Base-by-base conservation (phyloP, 2,888 invertebrate genomes). In the Incurvaria masculella region DNA sequence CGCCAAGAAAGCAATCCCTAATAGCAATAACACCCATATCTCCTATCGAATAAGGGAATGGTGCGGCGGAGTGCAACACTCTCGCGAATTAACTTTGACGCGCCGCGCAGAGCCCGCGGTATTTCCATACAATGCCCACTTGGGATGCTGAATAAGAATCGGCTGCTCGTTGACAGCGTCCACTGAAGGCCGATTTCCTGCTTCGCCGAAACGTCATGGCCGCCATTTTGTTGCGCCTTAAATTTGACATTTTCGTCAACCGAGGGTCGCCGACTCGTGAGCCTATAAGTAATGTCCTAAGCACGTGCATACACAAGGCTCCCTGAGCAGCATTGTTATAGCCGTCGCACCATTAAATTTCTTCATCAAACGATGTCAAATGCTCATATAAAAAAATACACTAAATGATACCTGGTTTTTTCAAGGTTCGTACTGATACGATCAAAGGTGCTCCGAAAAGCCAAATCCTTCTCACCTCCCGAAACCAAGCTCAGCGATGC, bases 111-210 rank as follows among this genome's bases (percentile, higher is more conserved):
- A 33, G 33, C 21, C 14, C n/a, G 21, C 42, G 6, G 19, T 11
- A 78, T 78, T 78, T 76, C 74, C 76, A 78, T 76, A 78, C 76
- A 78, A 78, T 78, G 60, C 63, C 69, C 67, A 69, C 72, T 76
- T 71, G 72, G 67, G 65, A 74, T 73, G 72, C 72, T 6, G 33
- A 33, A 33, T 33, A 33, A 33, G 33, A 33, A 33, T 33, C 33
- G 33, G 33, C 14, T 6, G 33, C 33, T 33, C 33, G 33, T 8
- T 33, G 33, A 33, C 33, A 33, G 33, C 11, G 33, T 8, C 8
- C 33, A n/a, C 33, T 33, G 33, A 33, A 33, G 33, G 33, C 33
- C 68, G 72, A 69, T 72, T 74, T 76, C 75, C 73, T 73, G 66
- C 66, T 65, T 66, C 71, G 64, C 18, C 18, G 73, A 75, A 70